Evolutionary conservation across 2,888 invertebrate genomes (phyloP).

Genomic region (Suillia variegata): DNA sequence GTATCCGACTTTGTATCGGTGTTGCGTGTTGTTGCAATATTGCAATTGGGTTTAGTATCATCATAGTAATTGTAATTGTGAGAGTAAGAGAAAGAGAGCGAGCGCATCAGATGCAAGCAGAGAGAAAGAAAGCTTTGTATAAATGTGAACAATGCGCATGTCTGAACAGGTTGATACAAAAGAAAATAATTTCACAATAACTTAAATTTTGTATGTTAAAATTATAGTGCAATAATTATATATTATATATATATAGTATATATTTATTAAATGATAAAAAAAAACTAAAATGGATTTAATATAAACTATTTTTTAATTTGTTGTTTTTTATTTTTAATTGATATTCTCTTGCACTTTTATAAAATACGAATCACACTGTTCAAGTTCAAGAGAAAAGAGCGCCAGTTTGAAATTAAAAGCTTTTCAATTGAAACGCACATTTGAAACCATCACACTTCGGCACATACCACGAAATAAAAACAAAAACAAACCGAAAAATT

Average conservation of each 20-base stretch:
- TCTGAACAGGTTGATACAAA: neutral
- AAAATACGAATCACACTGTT: too few species aligned
- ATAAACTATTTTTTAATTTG: too few species aligned
- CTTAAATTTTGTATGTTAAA: neutral
- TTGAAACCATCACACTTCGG: neutral
- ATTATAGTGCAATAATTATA: neutral
- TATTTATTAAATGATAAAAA: too few species aligned
- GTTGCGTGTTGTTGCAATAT: too few species aligned
- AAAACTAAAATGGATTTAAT: too few species aligned
- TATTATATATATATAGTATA: neutral
- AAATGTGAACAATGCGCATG: neutral
- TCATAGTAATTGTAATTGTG: too few species aligned
- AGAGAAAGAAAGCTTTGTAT: neutral
- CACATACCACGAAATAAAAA: too few species aligned
- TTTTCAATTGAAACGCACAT: neutral
- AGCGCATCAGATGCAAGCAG: neutral
- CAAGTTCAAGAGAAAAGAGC: too few species aligned
- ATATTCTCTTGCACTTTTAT: too few species aligned
- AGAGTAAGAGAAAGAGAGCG: too few species aligned
- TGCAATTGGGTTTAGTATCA: too few species aligned
- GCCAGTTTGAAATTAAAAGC: neutral
- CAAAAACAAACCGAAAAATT: neutral
- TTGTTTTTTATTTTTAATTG: too few species aligned
- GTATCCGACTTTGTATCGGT: slow-evolving; percentile 7
- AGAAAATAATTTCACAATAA: neutral